These are phyloP conservation scores for Hippopotamus amphibius DNA, from an alignment of 2,113 vertebrate genomes.

Conservation along the genomic window DNA sequence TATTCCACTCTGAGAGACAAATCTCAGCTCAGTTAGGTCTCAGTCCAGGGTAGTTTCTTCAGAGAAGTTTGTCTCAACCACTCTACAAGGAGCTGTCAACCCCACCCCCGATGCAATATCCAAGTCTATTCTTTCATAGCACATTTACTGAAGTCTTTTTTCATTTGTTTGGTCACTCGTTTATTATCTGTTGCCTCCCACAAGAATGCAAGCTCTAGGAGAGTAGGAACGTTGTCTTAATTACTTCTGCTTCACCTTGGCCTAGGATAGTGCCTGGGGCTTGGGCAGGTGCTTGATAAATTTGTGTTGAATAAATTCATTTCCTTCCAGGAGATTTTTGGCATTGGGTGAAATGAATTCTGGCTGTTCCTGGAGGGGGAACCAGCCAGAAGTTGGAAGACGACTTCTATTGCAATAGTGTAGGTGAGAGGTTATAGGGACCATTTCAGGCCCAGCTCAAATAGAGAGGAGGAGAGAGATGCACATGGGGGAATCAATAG, in stretches of 20 bases:
- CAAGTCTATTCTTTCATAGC: neutral
- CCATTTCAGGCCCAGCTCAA: neutral
- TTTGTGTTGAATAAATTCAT: neutral
- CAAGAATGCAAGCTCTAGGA: neutral
- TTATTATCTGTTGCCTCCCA: neutral
- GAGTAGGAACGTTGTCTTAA: neutral
- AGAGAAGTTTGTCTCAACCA: neutral
- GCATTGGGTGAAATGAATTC: neutral
- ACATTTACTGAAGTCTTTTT: neutral
- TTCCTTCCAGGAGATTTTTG: slow-evolving; percentile 28
- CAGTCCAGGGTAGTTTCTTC: neutral
- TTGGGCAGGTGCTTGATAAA: neutral
- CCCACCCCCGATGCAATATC: neutral
- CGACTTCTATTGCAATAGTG: neutral
- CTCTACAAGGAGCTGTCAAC: neutral
- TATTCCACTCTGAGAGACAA: neutral
- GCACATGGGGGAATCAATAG: neutral
- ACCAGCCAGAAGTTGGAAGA: neutral
- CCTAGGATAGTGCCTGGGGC: neutral
- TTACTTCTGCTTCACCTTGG: neutral
- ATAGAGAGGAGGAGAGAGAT: neutral
- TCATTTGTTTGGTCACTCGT: neutral
- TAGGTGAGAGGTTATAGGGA: neutral
- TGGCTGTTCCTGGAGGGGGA: neutral
- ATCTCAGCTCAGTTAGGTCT: neutral